phyloP scores from a whole-genome alignment of 2,113 vertebrate genomes.

The Redunca redunca region DNA sequence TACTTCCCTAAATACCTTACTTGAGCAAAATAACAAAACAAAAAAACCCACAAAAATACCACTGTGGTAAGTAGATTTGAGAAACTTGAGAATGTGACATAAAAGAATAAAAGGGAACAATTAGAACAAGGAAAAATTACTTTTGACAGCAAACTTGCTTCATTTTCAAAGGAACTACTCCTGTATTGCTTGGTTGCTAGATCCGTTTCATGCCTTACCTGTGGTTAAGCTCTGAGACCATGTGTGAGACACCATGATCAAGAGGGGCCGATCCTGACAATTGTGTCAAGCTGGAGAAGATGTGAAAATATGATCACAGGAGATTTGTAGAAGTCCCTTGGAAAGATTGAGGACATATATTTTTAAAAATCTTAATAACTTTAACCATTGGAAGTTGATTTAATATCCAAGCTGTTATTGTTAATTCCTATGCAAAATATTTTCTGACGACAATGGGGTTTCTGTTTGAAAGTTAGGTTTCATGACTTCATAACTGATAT shows the following conservation, averaged over 20 bases:
- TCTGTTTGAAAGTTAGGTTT: neutral
- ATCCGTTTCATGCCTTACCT: neutral
- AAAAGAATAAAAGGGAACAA: neutral
- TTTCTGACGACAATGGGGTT: neutral
- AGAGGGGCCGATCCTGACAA: neutral
- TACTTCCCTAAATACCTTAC: neutral
- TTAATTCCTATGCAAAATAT: neutral
- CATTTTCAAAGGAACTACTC: neutral
- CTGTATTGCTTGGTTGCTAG: neutral
- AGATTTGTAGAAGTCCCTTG: neutral
- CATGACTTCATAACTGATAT: neutral
- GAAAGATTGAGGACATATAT: neutral
- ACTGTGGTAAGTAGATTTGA: neutral
- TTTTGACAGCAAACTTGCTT: neutral
- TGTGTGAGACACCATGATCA: neutral
- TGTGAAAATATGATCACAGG: neutral
- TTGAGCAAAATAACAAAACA: constrained; percentile 30
- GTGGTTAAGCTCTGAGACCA: neutral
- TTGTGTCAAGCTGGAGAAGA: neutral
- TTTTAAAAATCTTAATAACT: neutral
- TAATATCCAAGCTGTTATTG: neutral
- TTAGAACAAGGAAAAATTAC: neutral
- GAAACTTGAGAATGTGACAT: neutral
- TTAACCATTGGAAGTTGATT: neutral
- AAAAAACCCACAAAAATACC: neutral